Base-by-base conservation (phyloP, 2,797 vertebrate genomes). In the Cynopterus sphinx region DNA sequence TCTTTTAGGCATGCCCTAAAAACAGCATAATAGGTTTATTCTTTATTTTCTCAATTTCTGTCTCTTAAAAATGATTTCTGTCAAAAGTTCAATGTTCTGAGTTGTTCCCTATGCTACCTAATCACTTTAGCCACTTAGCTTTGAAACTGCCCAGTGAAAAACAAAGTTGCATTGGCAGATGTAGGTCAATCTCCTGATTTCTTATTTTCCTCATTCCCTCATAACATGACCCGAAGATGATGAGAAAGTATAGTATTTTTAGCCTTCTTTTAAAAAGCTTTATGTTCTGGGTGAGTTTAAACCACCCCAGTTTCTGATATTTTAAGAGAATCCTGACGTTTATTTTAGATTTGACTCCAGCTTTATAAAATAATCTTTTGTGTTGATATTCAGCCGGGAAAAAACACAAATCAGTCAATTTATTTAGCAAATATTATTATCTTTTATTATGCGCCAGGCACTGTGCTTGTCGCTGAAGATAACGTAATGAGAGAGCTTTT, bases 61-160 rank as follows among this genome's bases (percentile, higher is more conserved):
- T 65, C 77, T 95, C 81, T 93, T 83, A 81, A 81, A 93, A 94
- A 87, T 97, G 90, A 78, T 97, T 96, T 96, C 82, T 96, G 81
- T 93, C 31, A 92, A 75, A 90, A 51, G 71, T 87, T 96, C 59
- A 74, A 0, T 90, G 78, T 95, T 96, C 71, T 74, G 71, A 96
- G 79, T 73, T 96, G 83, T 94, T 96, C 73, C 24, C 39, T 74
- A 1, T 82, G 84, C 82, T 91, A 9, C 70, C 90, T 96, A 86
- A 96, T 94, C 93, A 94, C 81, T 93, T 90, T 81, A 95, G 55
- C 91, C 91, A 92, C 92, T 96, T 94, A 95, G 78, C 93, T 96
- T 96, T 93, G 79, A 92, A 94, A 90, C 84, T 94, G 39, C 71
- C 57, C 84, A 67, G n/a, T 87, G 81, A 71, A 95, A 96, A 97